phyloP scores from a whole-genome alignment of 2,888 invertebrate species.

The Hybos culiciformis region DNA sequence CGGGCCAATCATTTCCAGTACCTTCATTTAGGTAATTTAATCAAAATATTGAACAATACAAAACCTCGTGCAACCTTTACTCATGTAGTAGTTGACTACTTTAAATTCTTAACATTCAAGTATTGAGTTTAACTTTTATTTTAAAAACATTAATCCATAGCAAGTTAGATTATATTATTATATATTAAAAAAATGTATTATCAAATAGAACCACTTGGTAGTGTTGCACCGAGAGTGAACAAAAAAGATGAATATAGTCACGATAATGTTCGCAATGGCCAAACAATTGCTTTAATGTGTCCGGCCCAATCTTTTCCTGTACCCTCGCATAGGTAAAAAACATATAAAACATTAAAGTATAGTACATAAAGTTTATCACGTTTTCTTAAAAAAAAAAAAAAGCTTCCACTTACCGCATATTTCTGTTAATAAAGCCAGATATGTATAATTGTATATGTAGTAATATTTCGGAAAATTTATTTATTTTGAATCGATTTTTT shows the following conservation, averaged over 20 bases:
- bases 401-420: too few relatives aligned
- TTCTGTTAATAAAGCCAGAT: too few relatives aligned
- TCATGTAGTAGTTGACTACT: too few relatives aligned
- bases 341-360: too few relatives aligned
- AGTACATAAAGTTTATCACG: background rate
- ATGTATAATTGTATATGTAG: too few relatives aligned
- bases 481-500: too few relatives aligned
- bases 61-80: too few relatives aligned
- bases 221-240: conserved; percentile 44
- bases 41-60: background rate
- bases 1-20: conserved; percentile 62
- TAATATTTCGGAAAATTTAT: too few relatives aligned
- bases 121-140: too few relatives aligned
- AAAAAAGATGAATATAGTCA: conserved; percentile 35
- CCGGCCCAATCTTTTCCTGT: conserved; percentile 57
- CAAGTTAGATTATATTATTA: too few relatives aligned
- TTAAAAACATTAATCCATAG: too few relatives aligned
- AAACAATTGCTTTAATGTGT: conserved; percentile 48
- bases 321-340: conserved; percentile 43
- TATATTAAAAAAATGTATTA: conserved; percentile 1
- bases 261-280: conserved; percentile 24
- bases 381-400: background rate
- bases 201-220: conserved; percentile 38
- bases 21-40: conserved; percentile 50
- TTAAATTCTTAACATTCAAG: too few relatives aligned